phyloP scores from a whole-genome alignment of 2,888 invertebrate genomes.

The Lordiphosa fenestrarum region DNA sequence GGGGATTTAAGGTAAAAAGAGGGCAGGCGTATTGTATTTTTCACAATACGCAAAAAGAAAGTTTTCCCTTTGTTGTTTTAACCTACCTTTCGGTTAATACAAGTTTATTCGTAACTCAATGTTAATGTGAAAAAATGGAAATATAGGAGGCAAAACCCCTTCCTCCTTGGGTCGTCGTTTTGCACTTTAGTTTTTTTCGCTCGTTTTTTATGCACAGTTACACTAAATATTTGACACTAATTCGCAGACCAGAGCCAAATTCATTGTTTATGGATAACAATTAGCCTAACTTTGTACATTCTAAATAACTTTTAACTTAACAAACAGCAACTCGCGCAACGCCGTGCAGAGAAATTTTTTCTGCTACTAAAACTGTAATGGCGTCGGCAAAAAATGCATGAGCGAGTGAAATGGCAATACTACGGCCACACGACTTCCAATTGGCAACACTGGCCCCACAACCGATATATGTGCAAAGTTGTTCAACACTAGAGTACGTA shows the following conservation, averaged over 20 bases:
- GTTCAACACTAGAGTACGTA: conserved; percentile 44
- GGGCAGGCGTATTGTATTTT: conserved; percentile 21
- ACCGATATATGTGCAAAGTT: conserved; percentile 50
- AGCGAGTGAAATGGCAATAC: conserved; percentile 67
- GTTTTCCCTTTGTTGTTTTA: conserved; percentile 6
- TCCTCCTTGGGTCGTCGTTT: conserved; percentile 18
- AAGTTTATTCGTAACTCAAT: conserved; percentile 1
- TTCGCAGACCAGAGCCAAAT: conserved; percentile 23
- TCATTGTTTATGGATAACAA: conserved; percentile 26
- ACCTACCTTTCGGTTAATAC: conserved; percentile 10
- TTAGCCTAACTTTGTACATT: conserved; percentile 47
- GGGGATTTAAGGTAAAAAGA: conserved; percentile 16
- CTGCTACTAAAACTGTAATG: conserved; percentile 77
- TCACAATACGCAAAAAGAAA: conserved; percentile 25
- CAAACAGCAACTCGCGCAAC: conserved; percentile 56
- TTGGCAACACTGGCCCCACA: conserved; percentile 50
- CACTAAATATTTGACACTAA: conserved; percentile 34
- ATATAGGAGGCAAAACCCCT: conserved; percentile 37
- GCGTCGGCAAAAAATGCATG: conserved; percentile 79
- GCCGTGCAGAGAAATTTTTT: conserved; percentile 76
- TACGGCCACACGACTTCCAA: conserved; percentile 29
- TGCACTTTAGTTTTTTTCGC: conserved; percentile 20
- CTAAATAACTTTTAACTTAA: conserved; percentile 51
- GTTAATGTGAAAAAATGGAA: neutral
- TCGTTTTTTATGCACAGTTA: conserved; percentile 36